Percentiles rank a stretch among this genome's conserved stretches.
These are phyloP conservation scores for Scatophagus argus DNA, from an alignment of 2,113 vertebrate genomes.

Conservation along the genomic window DNA sequence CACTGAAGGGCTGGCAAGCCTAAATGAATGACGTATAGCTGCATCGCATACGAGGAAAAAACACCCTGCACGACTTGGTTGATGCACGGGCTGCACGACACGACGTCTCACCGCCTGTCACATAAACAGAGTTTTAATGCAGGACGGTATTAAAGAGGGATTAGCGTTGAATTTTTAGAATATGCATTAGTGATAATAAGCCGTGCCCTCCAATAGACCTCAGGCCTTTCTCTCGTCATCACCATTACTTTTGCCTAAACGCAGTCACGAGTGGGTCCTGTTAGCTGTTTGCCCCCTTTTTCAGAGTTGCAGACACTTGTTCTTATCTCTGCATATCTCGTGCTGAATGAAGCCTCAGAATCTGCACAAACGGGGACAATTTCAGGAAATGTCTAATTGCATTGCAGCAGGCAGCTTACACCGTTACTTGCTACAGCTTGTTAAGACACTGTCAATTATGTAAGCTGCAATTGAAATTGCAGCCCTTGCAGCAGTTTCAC, in stretches of 20 bases:
- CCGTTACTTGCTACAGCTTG: neutral
- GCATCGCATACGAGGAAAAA: constrained; percentile 54
- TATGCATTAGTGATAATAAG: constrained; percentile 1
- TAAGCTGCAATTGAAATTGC: too few relatives aligned
- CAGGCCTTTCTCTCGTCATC: too few relatives aligned
- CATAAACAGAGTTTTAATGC: neutral
- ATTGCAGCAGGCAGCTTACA: neutral
- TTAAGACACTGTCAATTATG: neutral
- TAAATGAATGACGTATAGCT: constrained; percentile 79
- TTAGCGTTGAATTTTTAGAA: neutral
- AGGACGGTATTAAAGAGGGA: neutral
- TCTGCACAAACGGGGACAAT: neutral
- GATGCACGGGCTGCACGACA: constrained; percentile 38
- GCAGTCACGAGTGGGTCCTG: neutral
- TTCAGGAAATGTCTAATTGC: neutral
- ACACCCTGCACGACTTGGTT: constrained; percentile 35
- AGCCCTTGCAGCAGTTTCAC: neutral
- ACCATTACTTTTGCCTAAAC: neutral
- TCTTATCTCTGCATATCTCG: neutral
- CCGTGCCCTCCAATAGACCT: constrained; percentile 8
- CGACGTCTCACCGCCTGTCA: neutral
- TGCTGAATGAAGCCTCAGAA: neutral
- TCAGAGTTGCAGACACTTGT: neutral
- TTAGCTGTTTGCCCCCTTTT: neutral
- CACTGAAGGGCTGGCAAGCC: constrained; percentile 61